A percentile compares a stretch with the other conserved stretches of the same genome.
phyloP scores from a whole-genome alignment of 2,888 invertebrate genomes.

The Linyphia triangularis region DNA sequence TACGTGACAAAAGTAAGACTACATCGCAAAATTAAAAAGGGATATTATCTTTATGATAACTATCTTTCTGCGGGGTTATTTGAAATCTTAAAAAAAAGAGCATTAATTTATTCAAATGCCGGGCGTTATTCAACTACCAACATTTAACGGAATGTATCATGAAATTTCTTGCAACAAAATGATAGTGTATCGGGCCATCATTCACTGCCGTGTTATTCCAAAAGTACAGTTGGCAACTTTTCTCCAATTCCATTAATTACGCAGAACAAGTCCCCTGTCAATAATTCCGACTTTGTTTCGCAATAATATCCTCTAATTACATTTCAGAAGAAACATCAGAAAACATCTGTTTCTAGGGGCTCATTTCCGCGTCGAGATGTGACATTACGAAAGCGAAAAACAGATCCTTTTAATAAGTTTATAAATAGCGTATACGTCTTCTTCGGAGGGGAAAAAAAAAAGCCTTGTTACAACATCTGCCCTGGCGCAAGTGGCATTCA shows the following conservation, averaged over 20 bases:
- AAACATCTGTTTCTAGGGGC: neutral
- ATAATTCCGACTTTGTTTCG: neutral
- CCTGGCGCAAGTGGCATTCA: conserved; percentile 20
- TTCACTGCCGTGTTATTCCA: neutral
- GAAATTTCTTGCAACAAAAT: no score
- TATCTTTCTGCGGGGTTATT: no score
- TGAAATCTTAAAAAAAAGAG: no score
- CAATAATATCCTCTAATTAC: conserved; percentile 14
- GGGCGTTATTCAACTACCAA: no score
- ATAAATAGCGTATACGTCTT: conserved; percentile 39
- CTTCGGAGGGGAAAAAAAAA: no score
- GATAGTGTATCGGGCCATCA: neutral
- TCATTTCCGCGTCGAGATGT: neutral
- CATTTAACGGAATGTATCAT: no score
- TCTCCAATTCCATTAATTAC: neutral
- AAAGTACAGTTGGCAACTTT: neutral
- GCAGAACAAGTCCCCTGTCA: neutral
- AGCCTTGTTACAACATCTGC: neutral
- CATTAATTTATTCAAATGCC: no score
- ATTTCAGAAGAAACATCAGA: neutral
- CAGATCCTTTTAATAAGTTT: conserved; percentile 17
- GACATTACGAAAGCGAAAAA: conserved; percentile 43
- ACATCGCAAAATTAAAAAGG: no score
- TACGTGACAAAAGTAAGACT: no score
- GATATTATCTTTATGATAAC: no score